Evolutionary conservation across 2,797 vertebrate species (phyloP), one percentile per base, ranked within the genome.

Genomic region (Eurystomus glaucurus): DNA sequence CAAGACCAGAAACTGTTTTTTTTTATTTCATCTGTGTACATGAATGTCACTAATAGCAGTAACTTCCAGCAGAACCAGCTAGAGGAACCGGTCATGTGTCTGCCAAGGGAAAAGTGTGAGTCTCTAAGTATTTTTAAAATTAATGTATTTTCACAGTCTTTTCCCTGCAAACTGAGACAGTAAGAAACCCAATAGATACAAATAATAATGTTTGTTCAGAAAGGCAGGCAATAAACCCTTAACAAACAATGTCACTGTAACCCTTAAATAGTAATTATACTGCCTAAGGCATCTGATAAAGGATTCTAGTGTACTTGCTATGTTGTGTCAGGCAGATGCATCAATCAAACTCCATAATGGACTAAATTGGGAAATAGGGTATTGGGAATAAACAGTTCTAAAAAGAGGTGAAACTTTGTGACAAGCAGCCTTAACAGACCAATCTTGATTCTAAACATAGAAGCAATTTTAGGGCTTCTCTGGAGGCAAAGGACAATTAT

Each of bases 391-490:
- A 98, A 98, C 97, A 98, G 88, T 97, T 97, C 97, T 96, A 93
- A 96, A 97, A 97, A 97, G 97, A 98, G 97, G 98, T 98, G 96
- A 98, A 97, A 97, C 77, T 98, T 89, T 95, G 96, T 98, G 97
- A 98, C 97, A 96, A 94, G 95, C 89, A 95, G 98, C 91, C 97
- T 96, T 97, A 96, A 97, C 95, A 96, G 94, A 97, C 95, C 97
- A 98, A 98, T 98, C 97, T 98, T 98, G 97, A 98, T 98, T 98
- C 98, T 98, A 98, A 98, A 98, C 94, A 98, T 98, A 98, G 98
- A 97, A 98, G 96, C 98, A 98, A 98, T 98, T 98, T 98, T 93
- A 97, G 29, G 97, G 75, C 91, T 96, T 90, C 95, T 97, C 95
- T 97, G 90, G 95, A 98, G 96, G 97, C 85, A 97, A 78, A 96